These are phyloP conservation scores for Neomonachus schauinslandi DNA, from an alignment of 2,113 vertebrate genomes.

Conservation along the genomic window DNA sequence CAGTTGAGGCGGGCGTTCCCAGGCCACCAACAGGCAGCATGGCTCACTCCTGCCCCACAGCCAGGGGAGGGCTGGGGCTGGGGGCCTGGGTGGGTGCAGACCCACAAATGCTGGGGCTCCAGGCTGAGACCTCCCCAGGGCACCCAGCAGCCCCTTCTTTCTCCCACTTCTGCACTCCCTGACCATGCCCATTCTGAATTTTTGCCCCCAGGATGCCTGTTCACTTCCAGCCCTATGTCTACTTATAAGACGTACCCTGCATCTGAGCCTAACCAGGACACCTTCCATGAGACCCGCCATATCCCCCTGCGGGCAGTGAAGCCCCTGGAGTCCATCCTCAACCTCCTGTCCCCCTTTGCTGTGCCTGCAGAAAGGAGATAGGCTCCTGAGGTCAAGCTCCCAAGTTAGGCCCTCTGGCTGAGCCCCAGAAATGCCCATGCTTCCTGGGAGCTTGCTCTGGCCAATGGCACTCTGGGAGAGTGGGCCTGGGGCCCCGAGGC, in stretches of 20 bases:
- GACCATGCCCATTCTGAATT: accelerated
- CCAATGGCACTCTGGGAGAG: accelerated
- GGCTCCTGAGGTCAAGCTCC: not conserved
- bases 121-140: not conserved
- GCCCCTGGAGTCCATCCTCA: accelerated
- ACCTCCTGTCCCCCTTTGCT: not conserved
- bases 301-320: accelerated
- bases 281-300: accelerated
- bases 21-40: not conserved
- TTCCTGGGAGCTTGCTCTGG: accelerated
- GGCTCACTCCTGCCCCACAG: not conserved
- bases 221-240: accelerated
- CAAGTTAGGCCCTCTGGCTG: accelerated
- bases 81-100: accelerated
- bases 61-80: accelerated
- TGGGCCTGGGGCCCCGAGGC: not conserved
- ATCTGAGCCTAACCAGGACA: accelerated
- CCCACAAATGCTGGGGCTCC: accelerated
- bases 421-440: accelerated
- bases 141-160: not conserved
- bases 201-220: not conserved
- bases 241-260: accelerated
- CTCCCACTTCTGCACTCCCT: not conserved
- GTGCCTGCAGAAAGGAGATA: accelerated
- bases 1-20: not conserved